Conservation (phyloP, 2,797 vertebrate species). For the Clarias platycephalus region DNA sequence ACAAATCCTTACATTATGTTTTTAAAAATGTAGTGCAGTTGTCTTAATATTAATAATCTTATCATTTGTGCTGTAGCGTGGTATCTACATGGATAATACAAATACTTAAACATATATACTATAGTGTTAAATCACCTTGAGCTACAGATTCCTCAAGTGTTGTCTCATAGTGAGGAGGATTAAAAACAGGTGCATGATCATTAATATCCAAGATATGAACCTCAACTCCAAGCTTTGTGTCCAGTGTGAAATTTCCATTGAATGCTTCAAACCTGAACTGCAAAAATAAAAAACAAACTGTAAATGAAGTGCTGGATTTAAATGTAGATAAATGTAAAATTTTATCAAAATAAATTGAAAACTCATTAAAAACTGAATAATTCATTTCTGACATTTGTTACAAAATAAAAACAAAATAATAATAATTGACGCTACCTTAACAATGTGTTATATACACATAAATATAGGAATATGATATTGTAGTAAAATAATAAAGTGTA, state of each 20-base stretch:
- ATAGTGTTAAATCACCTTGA: conserved; percentile 64
- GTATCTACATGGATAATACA: neutral
- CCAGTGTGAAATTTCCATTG: neutral
- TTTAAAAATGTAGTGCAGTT: neutral
- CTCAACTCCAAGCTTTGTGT: conserved; percentile 65
- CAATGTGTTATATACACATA: neutral
- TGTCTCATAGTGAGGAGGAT: neutral
- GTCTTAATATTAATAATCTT: neutral
- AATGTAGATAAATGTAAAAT: neutral
- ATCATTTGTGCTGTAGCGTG: neutral
- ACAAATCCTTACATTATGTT: neutral
- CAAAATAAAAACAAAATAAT: neutral
- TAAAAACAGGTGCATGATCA: conserved; percentile 70
- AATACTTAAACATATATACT: neutral
- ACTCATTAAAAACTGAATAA: neutral
- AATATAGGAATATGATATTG: neutral
- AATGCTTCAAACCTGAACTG: conserved; percentile 65
- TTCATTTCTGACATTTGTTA: too few species aligned
- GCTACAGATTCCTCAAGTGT: conserved; percentile 56
- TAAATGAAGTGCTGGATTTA: neutral
- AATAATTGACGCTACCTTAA: neutral
- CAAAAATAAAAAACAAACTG: conserved; percentile 4
- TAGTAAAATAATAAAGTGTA: neutral
- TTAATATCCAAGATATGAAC: conserved; percentile 68
- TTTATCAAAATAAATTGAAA: neutral